Evolutionary conservation across 2,113 vertebrate species (phyloP).

Genomic region (Zosterops japonicus): DNA sequence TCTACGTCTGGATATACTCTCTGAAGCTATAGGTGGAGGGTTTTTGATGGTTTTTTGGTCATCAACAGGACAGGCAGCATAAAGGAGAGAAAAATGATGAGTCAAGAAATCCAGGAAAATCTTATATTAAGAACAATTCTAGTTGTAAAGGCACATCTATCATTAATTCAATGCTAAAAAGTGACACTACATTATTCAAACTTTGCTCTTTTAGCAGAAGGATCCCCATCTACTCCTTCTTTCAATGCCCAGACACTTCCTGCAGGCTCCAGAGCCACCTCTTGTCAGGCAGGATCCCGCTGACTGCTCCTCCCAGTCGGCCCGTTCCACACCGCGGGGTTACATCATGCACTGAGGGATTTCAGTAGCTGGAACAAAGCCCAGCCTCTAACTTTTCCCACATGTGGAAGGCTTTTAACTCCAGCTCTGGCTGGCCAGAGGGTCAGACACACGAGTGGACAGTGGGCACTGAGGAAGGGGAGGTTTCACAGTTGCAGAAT

Average conservation of each 20-base stretch:
- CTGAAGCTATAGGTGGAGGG: background rate
- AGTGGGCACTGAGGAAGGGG: background rate
- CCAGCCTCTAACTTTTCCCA: conserved; percentile 55
- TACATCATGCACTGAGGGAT: conserved; percentile 6
- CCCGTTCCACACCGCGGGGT: background rate
- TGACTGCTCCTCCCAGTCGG: background rate
- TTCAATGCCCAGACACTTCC: background rate
- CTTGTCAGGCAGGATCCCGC: background rate
- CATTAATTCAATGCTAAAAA: background rate
- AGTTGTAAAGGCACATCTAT: background rate
- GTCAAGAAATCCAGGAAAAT: background rate
- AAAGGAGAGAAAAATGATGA: accelerated
- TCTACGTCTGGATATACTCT: background rate
- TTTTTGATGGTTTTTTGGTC: background rate
- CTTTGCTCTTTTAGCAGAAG: background rate
- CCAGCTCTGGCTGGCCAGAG: background rate
- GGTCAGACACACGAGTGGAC: background rate
- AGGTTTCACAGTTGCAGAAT: background rate
- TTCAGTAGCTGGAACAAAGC: conserved; percentile 51
- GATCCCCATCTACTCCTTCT: background rate
- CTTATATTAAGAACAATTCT: background rate
- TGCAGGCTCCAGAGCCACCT: background rate
- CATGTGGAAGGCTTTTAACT: conserved; percentile 52
- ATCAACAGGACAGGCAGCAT: background rate
- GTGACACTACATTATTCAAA: background rate